A percentile compares a stretch with the other conserved stretches of the same genome.
These are phyloP conservation scores for Malacosoma neustria DNA, from an alignment of 2,888 invertebrate genomes.

Conservation along the genomic window DNA sequence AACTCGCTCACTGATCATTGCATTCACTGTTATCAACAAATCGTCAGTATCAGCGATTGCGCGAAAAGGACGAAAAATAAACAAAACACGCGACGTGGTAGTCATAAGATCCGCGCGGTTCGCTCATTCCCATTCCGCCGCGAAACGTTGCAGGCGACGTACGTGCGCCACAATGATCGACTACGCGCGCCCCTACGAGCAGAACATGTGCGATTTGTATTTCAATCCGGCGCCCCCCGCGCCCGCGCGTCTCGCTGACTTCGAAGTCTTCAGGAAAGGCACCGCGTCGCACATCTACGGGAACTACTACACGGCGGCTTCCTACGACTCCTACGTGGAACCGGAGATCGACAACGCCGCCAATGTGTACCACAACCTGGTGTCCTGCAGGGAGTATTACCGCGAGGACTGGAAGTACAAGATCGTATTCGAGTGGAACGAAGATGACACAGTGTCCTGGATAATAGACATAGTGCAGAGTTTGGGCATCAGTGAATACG, in stretches of 20 bases:
- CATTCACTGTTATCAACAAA: neutral
- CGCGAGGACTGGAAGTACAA: slow-evolving; percentile 71
- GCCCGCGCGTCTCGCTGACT: slow-evolving; percentile 62
- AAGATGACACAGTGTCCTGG: slow-evolving; percentile 75
- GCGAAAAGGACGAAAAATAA: slow-evolving; percentile 20
- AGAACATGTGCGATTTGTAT: slow-evolving; percentile 60
- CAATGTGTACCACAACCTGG: slow-evolving; percentile 57
- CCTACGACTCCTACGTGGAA: slow-evolving; percentile 51
- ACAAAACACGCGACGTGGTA: slow-evolving; percentile 48
- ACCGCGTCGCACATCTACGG: slow-evolving; percentile 50
- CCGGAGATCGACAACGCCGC: slow-evolving; percentile 48
- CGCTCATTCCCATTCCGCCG: slow-evolving; percentile 37
- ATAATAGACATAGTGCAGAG: slow-evolving; percentile 48
- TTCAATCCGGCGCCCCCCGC: slow-evolving; percentile 43
- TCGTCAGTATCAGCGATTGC: neutral
- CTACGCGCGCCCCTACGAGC: slow-evolving; percentile 62
- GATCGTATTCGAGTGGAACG: slow-evolving; percentile 68
- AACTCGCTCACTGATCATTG: neutral
- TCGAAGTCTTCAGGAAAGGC: slow-evolving; percentile 63
- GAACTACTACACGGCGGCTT: slow-evolving; percentile 46
- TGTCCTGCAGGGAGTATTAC: slow-evolving; percentile 45
- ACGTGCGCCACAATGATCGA: slow-evolving; percentile 54
- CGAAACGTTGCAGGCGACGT: slow-evolving; percentile 36
- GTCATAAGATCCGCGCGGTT: slow-evolving; percentile 30
- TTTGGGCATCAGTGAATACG: slow-evolving; percentile 49